Percentiles rank a stretch among this genome's conserved stretches.
Conservation (phyloP, 1,140 invertebrate species). For the Drosophila melanogaster region Release_6_plus_ISO1_MT NT_037436.4:4750001-4750500, state of each 20-base stretch:
- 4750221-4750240: conserved; percentile 44
- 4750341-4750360: conserved; percentile 31
- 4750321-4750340: conserved; percentile 36
- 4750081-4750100: neutral
- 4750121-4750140: conserved; percentile 7
- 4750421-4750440: conserved; percentile 80
- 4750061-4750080: neutral
- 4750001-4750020: neutral
- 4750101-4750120: neutral
- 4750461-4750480: conserved; percentile 15
- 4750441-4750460: conserved; percentile 66
- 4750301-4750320: conserved; percentile 51
- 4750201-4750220: conserved; percentile 22
- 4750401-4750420: conserved; percentile 83
- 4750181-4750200: conserved; percentile 26
- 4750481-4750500: conserved; percentile 55
- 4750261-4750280: conserved; percentile 10
- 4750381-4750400: conserved; percentile 81
- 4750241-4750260: conserved; percentile 71
- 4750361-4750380: conserved; percentile 43
- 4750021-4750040: neutral
- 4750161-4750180: conserved; percentile 66
- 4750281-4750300: conserved; percentile 73
- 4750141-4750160: conserved; percentile 51
- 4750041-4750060: neutral